Evolutionary conservation across 2,888 invertebrate genomes (phyloP).

Genomic region (Perizoma flavofasciatum): DNA sequence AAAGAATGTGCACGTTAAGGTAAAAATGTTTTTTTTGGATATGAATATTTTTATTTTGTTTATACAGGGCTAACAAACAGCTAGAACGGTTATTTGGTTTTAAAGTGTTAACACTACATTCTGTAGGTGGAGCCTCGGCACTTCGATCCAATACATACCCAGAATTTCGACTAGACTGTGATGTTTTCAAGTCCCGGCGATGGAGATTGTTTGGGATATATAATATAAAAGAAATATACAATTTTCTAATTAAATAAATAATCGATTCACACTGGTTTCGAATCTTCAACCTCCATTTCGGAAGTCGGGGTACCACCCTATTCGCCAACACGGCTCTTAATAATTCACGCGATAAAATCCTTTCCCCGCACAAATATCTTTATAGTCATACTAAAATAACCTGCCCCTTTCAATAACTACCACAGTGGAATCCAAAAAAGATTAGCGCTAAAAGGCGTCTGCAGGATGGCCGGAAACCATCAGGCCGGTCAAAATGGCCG

Average conservation of each 20-base stretch:
- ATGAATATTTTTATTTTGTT: too few species aligned
- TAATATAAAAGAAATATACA: too few species aligned
- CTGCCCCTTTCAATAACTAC: slow-evolving; percentile 23
- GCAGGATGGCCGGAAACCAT: slow-evolving; percentile 51
- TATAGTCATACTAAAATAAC: not conserved
- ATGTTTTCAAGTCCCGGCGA: too few species aligned
- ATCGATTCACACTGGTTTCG: not conserved
- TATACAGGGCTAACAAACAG: too few species aligned
- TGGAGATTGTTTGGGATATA: too few species aligned
- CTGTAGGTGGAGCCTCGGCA: too few species aligned
- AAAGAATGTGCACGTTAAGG: slow-evolving; percentile 8
- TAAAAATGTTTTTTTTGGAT: not conserved
- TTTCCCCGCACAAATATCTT: not conserved
- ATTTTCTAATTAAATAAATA: too few species aligned
- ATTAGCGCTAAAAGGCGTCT: slow-evolving; percentile 43
- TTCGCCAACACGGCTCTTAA: not conserved
- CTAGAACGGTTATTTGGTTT: too few species aligned
- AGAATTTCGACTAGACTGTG: too few species aligned
- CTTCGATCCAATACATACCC: too few species aligned
- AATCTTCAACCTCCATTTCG: not conserved
- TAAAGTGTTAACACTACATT: too few species aligned
- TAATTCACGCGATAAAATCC: slow-evolving; percentile 8
- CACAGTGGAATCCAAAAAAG: slow-evolving; percentile 46
- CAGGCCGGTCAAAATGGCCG: slow-evolving; percentile 50
- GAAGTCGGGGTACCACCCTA: too few species aligned